A percentile compares a stretch with the other conserved stretches of the same genome.
These are phyloP conservation scores for Azorinus chamasolen DNA, from an alignment of 2,888 invertebrate genomes.

Conservation along the genomic window DNA sequence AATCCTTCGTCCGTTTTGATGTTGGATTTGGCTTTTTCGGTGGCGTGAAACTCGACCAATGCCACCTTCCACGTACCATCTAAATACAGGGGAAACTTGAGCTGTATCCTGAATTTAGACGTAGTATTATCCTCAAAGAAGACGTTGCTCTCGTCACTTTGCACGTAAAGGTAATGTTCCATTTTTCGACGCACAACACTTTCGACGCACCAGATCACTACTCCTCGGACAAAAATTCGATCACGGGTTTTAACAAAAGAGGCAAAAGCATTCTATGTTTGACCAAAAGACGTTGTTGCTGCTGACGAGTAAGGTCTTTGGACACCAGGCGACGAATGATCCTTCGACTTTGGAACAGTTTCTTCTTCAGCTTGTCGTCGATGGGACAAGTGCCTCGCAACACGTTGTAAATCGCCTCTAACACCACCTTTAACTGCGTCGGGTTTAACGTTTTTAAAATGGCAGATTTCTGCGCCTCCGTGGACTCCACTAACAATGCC, in stretches of 20 bases:
- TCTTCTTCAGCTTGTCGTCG: slow-evolving; percentile 37
- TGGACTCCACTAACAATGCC: slow-evolving; percentile 21
- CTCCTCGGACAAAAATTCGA: slow-evolving; percentile 10
- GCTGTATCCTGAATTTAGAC: slow-evolving; percentile 2
- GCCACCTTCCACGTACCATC: slow-evolving; percentile 13
- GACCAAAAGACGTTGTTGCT: slow-evolving; percentile 34
- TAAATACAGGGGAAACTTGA: slow-evolving; percentile 2
- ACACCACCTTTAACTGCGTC: slow-evolving; percentile 26
- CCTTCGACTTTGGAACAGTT: slow-evolving; percentile 17
- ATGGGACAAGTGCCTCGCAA: slow-evolving; percentile 43
- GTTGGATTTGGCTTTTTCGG: not conserved
- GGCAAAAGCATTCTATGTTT: slow-evolving; percentile 39
- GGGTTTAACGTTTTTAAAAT: slow-evolving; percentile 29
- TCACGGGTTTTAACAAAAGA: slow-evolving; percentile 33
- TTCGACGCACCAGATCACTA: not conserved
- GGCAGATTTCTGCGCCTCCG: slow-evolving; percentile 19
- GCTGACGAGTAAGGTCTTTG: slow-evolving; percentile 19
- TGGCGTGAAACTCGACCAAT: slow-evolving; percentile 2
- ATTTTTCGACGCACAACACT: not conserved
- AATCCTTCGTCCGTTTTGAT: not conserved
- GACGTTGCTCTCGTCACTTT: slow-evolving; percentile 20
- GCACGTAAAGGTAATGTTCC: slow-evolving; percentile 14
- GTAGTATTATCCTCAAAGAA: slow-evolving; percentile 8
- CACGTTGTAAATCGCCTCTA: slow-evolving; percentile 55
- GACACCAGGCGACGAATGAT: slow-evolving; percentile 37